A percentile compares a stretch with the other conserved stretches of the same genome.
Evolutionary conservation across 2,888 invertebrate genomes (phyloP).

Genomic region (Leucozona laternaria): DNA sequence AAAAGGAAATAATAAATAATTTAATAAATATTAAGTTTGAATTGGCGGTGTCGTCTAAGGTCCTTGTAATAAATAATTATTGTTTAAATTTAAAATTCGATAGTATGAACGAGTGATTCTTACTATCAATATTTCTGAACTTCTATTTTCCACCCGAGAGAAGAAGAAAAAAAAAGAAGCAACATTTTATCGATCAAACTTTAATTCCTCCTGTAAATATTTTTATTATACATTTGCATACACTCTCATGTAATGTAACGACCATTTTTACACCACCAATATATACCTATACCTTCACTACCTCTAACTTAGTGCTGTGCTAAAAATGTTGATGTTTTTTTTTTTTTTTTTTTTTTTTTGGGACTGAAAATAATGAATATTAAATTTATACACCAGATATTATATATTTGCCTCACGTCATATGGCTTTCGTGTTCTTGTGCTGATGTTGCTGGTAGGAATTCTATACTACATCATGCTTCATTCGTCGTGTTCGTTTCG

Average conservation of each 20-base stretch:
- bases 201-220: slow-evolving; percentile 19
- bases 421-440: not conserved
- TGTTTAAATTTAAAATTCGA: not conserved
- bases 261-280: not conserved
- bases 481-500: slow-evolving; percentile 13
- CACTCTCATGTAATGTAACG: slow-evolving; percentile 17
- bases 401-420: slow-evolving; percentile 22
- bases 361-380: slow-evolving; percentile 36
- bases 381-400: not conserved
- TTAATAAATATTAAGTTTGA: too few relatives aligned
- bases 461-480: slow-evolving; percentile 3
- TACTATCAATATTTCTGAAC: not conserved
- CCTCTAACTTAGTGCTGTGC: not conserved
- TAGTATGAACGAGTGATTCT: not conserved
- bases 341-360: not conserved
- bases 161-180: not conserved
- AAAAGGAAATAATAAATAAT: too few relatives aligned
- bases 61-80: too few relatives aligned
- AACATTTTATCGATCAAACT: slow-evolving; percentile 34
- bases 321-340: not conserved
- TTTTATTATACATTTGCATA: slow-evolving; percentile 19
- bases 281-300: not conserved
- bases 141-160: not conserved
- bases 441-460: not conserved
- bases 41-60: too few relatives aligned